Evolutionary conservation across 2,797 vertebrate species (phyloP).

Genomic region (Spinus pinus): DNA sequence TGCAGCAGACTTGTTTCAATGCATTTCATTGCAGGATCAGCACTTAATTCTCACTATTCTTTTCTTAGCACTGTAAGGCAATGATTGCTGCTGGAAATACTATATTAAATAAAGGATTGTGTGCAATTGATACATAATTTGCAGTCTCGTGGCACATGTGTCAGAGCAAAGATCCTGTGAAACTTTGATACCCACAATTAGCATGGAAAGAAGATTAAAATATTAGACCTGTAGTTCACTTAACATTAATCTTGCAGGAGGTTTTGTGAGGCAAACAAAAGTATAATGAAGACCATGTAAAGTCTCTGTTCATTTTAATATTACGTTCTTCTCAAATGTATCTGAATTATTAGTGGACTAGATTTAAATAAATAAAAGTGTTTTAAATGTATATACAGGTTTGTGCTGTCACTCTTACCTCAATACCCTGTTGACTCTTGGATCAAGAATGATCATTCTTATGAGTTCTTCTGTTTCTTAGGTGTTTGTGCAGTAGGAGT

Average conservation of each 20-base stretch:
- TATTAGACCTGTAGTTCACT: not conserved
- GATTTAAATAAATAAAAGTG: not conserved
- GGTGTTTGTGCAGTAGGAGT: not conserved
- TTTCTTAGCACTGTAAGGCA: not conserved
- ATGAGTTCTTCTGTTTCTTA: not conserved
- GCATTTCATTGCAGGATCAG: not conserved
- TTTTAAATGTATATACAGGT: not conserved
- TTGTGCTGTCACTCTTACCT: not conserved
- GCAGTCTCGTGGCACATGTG: rapidly evolving
- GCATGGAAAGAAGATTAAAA: not conserved
- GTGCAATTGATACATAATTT: not conserved
- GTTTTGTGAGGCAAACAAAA: not conserved
- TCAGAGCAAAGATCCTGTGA: not conserved
- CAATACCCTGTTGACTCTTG: not conserved
- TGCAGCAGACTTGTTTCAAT: not conserved
- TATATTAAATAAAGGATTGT: not conserved
- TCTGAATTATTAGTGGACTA: not conserved
- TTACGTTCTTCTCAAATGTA: not conserved
- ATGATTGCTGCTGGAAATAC: not conserved
- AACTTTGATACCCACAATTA: not conserved
- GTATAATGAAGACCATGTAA: not conserved
- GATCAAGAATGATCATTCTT: not conserved
- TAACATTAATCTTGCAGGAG: not conserved
- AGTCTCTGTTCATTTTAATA: not conserved
- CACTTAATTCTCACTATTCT: not conserved